phyloP scores from a whole-genome alignment of 2,888 invertebrate genomes.

The Steinernema scapterisci region DNA sequence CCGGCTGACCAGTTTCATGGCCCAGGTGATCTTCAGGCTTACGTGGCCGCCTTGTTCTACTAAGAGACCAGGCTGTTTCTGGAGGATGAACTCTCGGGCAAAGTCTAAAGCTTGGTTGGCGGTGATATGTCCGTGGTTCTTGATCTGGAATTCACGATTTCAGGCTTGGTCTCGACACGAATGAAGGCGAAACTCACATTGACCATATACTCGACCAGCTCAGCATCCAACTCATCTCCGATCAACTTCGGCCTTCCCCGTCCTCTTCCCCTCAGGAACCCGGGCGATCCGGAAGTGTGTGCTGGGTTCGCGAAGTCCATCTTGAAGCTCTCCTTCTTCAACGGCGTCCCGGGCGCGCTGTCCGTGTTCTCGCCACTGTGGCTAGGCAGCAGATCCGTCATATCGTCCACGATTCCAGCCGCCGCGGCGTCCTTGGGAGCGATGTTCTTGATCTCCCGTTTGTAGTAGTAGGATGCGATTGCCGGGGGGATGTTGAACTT shows the following conservation, averaged over 20 bases:
- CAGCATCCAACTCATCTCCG: constrained; percentile 66
- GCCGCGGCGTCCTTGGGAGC: constrained; percentile 1
- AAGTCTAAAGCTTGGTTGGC: constrained; percentile 68
- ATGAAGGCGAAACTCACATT: constrained; percentile 16
- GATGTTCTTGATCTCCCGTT: neutral
- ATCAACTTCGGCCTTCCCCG: constrained; percentile 66
- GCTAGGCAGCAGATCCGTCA: neutral
- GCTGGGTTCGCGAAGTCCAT: constrained; percentile 8
- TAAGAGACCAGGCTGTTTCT: constrained; percentile 67
- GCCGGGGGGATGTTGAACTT: constrained; percentile 50
- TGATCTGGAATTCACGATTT: constrained; percentile 40
- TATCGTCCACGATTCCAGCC: neutral
- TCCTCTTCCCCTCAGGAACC: constrained; percentile 58
- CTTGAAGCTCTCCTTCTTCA: constrained; percentile 28
- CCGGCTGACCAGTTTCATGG: constrained; percentile 65
- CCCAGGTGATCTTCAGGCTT: constrained; percentile 69
- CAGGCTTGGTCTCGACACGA: too few relatives aligned
- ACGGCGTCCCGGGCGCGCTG: neutral
- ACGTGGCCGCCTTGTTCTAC: constrained; percentile 69
- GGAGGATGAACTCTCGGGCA: constrained; percentile 68
- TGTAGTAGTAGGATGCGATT: constrained; percentile 50
- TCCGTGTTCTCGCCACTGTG: constrained; percentile 11
- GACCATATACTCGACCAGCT: constrained; percentile 66
- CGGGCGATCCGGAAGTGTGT: constrained; percentile 30
- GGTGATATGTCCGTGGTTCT: constrained; percentile 51